Conservation (phyloP, 1,140 invertebrate genomes). For the Agrilus planipennis region DNA sequence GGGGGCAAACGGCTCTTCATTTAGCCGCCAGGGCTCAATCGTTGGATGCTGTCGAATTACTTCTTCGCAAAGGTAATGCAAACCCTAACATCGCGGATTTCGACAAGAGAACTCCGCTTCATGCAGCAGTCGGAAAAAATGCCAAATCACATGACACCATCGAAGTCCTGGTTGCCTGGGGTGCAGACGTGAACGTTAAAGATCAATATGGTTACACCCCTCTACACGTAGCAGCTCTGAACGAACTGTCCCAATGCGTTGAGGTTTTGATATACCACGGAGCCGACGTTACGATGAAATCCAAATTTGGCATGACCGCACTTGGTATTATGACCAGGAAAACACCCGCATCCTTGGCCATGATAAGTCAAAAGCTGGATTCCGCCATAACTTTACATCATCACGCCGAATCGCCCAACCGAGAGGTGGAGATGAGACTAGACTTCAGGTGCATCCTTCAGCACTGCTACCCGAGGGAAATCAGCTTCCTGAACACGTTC, state of each 20-base stretch:
- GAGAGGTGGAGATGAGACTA: conserved; percentile 68
- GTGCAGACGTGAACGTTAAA: conserved; percentile 70
- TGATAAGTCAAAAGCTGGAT: conserved; percentile 64
- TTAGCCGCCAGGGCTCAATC: conserved; percentile 62
- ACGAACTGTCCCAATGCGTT: conserved; percentile 72
- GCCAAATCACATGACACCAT: conserved; percentile 62
- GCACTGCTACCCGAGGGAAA: conserved; percentile 65
- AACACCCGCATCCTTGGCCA: conserved; percentile 65
- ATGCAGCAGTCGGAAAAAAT: conserved; percentile 65
- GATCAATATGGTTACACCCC: conserved; percentile 85
- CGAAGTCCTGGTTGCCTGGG: conserved; percentile 60
- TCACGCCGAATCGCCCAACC: conserved; percentile 58
- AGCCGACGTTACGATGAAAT: conserved; percentile 71
- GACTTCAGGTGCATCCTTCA: conserved; percentile 69
- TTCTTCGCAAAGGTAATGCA: conserved; percentile 56
- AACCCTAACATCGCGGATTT: conserved; percentile 64
- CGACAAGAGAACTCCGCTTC: conserved; percentile 63
- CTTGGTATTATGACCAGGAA: conserved; percentile 71
- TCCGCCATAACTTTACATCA: conserved; percentile 65
- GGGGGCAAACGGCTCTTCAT: conserved; percentile 67
- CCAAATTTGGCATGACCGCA: conserved; percentile 69
- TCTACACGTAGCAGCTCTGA: conserved; percentile 73
- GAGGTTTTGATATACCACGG: conserved; percentile 71
- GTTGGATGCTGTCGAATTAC: conserved; percentile 61
- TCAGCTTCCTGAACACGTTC: conserved; percentile 68